Evolutionary conservation across 92 coral and sea anemone genomes (phyloP).

Genomic region (Zoanthus sociatus): DNA sequence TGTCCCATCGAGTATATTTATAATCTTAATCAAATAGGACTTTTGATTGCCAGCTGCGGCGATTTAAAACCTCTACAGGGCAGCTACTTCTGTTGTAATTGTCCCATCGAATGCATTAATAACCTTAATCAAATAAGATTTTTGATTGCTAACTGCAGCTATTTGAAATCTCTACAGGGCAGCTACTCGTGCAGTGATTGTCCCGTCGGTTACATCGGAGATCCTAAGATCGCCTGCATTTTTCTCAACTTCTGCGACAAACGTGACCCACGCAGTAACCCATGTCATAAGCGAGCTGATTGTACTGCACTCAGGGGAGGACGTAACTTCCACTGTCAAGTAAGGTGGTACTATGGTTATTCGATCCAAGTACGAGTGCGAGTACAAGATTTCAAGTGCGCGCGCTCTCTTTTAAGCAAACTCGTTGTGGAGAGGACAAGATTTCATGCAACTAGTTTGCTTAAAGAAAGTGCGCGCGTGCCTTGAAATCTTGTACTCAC

Average conservation of each 20-base stretch:
- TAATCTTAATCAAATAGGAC: conserved; percentile 50
- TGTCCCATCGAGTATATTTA: conserved; percentile 95
- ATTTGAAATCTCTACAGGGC: conserved; percentile 66
- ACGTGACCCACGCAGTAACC: conserved; percentile 81
- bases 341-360: conserved; percentile 20
- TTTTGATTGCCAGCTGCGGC: too few relatives aligned
- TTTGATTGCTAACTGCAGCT: too few relatives aligned
- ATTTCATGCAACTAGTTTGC: too few relatives aligned
- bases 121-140: too few relatives aligned
- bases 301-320: conserved; percentile 89
- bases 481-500: too few relatives aligned
- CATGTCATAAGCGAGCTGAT: conserved; percentile 87
- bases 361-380: too few relatives aligned
- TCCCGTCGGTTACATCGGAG: conserved; percentile 93
- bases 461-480: too few relatives aligned
- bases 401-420: too few relatives aligned
- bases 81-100: conserved; percentile 73
- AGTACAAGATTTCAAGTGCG: too few relatives aligned
- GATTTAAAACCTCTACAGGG: conserved; percentile 66
- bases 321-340: conserved; percentile 81
- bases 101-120: conserved; percentile 65
- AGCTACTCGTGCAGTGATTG: conserved; percentile 79
- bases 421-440: too few relatives aligned
- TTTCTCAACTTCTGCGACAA: conserved; percentile 85
- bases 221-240: conserved; percentile 80